These are phyloP conservation scores for Nothura maculosa DNA, from an alignment of 2,797 vertebrate species.

Conservation along the genomic window DNA sequence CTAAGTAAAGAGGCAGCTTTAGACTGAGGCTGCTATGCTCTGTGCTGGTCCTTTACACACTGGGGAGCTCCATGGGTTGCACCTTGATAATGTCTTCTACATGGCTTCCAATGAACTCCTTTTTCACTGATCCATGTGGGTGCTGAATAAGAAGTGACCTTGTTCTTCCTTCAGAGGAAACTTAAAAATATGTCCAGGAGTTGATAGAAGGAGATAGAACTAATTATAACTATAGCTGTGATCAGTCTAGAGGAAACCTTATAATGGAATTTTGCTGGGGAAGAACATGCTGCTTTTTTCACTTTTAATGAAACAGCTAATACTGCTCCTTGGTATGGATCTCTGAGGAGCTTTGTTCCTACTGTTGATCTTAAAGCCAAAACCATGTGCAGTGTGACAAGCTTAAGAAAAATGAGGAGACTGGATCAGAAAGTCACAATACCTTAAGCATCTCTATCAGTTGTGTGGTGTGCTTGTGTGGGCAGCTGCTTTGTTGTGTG, in stretches of 20 bases:
- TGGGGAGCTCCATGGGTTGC: not conserved
- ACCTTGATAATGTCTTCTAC: not conserved
- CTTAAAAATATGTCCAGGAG: not conserved
- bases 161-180: not conserved
- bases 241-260: not conserved
- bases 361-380: not conserved
- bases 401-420: too few species aligned
- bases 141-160: not conserved
- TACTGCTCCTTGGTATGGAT: not conserved
- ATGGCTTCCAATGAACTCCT: not conserved
- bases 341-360: not conserved
- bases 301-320: not conserved
- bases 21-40: not conserved
- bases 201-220: not conserved
- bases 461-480: not conserved
- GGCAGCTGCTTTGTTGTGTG: not conserved
- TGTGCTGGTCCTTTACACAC: not conserved
- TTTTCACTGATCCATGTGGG: accelerated
- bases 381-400: too few species aligned
- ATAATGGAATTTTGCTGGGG: not conserved
- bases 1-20: not conserved
- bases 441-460: too few species aligned
- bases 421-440: not conserved
- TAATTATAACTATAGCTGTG: not conserved
- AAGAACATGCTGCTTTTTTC: not conserved